Percentiles rank a stretch among this genome's conserved stretches.
Evolutionary conservation across 2,113 vertebrate genomes (phyloP).

Genomic region (human): DNA sequence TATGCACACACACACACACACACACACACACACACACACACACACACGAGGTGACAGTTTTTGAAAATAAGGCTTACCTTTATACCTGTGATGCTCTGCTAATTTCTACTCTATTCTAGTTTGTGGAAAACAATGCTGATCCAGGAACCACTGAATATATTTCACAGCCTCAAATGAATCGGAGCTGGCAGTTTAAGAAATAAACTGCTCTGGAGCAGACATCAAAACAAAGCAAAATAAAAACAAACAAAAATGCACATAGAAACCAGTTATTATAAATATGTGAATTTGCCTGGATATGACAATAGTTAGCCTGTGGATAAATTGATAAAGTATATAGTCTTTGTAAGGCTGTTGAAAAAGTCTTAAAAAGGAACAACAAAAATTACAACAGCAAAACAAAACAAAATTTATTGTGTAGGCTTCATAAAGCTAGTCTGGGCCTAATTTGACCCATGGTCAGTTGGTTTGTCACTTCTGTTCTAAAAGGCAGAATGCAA

Average conservation of each 20-base stretch:
- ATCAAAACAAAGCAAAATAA: not conserved
- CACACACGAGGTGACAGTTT: not conserved
- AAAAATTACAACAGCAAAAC: not conserved
- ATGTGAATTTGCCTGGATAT: not conserved
- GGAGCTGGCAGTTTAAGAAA: not conserved
- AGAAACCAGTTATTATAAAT: not conserved
- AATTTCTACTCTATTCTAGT: not conserved
- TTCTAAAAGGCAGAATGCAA: not conserved
- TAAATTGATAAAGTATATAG: not conserved
- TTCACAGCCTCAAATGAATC: not conserved
- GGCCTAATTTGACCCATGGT: not conserved
- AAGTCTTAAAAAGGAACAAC: not conserved
- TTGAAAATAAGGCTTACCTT: not conserved
- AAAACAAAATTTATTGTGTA: not conserved
- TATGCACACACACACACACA: not conserved
- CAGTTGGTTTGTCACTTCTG: not conserved
- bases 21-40: not conserved
- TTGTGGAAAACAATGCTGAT: not conserved
- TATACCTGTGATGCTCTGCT: not conserved
- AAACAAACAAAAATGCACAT: not conserved
- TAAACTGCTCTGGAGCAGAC: not conserved
- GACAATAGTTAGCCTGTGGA: not conserved
- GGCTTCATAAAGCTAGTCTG: not conserved
- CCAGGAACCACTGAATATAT: not conserved
- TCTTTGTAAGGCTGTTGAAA: not conserved